Evolutionary conservation across 2,113 vertebrate species (phyloP).

Genomic region (Xiphophorus maculatus): DNA sequence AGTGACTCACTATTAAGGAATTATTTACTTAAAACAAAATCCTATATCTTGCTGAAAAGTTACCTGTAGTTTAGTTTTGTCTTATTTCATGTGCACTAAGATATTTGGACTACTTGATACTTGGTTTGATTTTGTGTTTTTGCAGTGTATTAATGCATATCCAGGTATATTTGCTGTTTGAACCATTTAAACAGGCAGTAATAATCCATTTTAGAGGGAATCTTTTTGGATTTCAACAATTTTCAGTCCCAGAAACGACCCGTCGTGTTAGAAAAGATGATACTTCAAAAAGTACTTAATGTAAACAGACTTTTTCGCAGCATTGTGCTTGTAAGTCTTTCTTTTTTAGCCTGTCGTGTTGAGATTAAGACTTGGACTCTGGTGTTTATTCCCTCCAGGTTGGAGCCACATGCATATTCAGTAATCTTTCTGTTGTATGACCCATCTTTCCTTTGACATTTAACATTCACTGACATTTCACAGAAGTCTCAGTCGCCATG

Average conservation of each 20-base stretch:
- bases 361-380: not conserved
- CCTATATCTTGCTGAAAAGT: too few relatives aligned
- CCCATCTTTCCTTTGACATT: not conserved
- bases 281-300: not conserved
- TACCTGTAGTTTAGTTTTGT: too few relatives aligned
- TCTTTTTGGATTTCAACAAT: too few relatives aligned
- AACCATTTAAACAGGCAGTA: too few relatives aligned
- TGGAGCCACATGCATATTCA: not conserved
- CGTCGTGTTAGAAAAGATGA: not conserved
- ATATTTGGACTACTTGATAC: too few relatives aligned
- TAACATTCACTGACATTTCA: constrained; percentile 2
- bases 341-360: not conserved
- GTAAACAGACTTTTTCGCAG: not conserved
- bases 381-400: not conserved
- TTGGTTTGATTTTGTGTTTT: too few relatives aligned
- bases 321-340: not conserved
- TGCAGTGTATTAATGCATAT: too few relatives aligned
- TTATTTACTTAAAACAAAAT: too few relatives aligned
- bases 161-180: too few relatives aligned
- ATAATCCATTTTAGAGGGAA: too few relatives aligned
- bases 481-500: not conserved
- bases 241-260: not conserved
- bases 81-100: too few relatives aligned
- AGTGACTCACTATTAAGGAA: too few relatives aligned
- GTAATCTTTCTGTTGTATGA: not conserved